Percentiles rank a stretch among this genome's conserved stretches.
Conservation (phyloP, 2,888 invertebrate genomes). For the Euclidia mi region DNA sequence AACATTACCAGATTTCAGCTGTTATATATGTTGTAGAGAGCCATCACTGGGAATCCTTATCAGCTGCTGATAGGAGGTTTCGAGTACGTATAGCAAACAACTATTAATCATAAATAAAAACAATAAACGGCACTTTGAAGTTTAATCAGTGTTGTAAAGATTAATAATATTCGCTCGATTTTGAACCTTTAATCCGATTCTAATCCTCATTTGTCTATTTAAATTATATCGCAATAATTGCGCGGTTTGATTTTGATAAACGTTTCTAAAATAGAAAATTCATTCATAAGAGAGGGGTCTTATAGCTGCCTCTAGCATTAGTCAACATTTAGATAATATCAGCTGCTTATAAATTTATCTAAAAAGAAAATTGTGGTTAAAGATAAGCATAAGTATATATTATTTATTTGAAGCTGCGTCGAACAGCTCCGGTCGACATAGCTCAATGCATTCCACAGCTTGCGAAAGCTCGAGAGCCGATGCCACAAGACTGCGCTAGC, state of each 20-base stretch:
- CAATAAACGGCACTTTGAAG: conserved; percentile 40
- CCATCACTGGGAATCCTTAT: conserved; percentile 45
- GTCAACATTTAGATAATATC: too few species aligned
- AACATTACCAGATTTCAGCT: not conserved
- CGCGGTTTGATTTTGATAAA: conserved; percentile 1
- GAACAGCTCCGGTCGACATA: too few species aligned
- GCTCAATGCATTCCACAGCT: too few species aligned
- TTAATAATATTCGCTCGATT: conserved; percentile 7
- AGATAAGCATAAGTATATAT: too few species aligned
- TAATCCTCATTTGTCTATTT: not conserved
- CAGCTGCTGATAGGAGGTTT: conserved; percentile 36
- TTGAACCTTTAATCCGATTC: not conserved
- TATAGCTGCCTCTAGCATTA: too few species aligned
- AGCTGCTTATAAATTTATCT: too few species aligned
- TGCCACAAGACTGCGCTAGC: too few species aligned
- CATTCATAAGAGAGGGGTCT: too few species aligned
- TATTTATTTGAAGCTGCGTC: too few species aligned
- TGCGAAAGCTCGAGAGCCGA: too few species aligned
- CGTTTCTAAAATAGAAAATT: not conserved
- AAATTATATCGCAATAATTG: not conserved
- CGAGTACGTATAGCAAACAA: conserved; percentile 30
- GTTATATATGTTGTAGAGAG: conserved; percentile 39
- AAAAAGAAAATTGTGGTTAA: too few species aligned
- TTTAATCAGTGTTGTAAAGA: conserved; percentile 42
- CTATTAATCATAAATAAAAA: conserved; percentile 33